Evolutionary conservation across 2,797 vertebrate genomes (phyloP).

Genomic region (Bovichtus variegatus): DNA sequence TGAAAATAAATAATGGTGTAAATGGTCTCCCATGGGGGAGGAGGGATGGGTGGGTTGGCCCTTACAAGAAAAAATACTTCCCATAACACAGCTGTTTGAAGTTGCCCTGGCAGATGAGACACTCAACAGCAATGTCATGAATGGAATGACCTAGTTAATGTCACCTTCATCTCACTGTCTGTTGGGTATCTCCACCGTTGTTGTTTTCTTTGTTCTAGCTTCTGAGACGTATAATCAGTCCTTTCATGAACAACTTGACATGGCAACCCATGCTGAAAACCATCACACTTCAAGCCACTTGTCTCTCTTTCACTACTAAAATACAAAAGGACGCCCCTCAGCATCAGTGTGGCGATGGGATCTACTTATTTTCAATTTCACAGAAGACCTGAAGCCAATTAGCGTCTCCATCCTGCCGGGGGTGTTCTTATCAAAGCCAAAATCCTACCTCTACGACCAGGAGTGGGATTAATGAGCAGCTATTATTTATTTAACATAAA

Average conservation of each 20-base stretch:
- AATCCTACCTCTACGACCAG: constrained; percentile 30
- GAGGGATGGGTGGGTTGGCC: constrained; percentile 34
- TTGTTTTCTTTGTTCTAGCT: constrained; percentile 52
- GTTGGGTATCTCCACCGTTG: constrained; percentile 42
- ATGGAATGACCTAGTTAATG: constrained; percentile 66
- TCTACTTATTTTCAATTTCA: constrained; percentile 49
- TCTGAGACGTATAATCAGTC: constrained; percentile 55
- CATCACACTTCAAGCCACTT: not conserved
- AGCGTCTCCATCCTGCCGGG: constrained; percentile 48
- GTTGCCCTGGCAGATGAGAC: constrained; percentile 54
- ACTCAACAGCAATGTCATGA: constrained; percentile 25
- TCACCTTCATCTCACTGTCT: constrained; percentile 66
- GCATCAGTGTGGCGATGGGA: constrained; percentile 3
- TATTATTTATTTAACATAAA: constrained; percentile 73
- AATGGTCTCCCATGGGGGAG: constrained; percentile 42
- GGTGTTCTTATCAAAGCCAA: constrained; percentile 59
- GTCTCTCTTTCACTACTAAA: not conserved
- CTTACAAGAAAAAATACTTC: constrained; percentile 31
- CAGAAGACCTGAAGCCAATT: constrained; percentile 59
- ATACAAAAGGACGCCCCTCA: not conserved
- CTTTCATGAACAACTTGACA: constrained; percentile 45
- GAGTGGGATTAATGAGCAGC: constrained; percentile 73
- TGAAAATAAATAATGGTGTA: constrained; percentile 62
- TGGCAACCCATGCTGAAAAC: constrained; percentile 22
- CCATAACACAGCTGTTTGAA: constrained; percentile 61